Evolutionary conservation across 2,888 invertebrate species (phyloP), one percentile per base, ranked within the genome.

Genomic region (Trichopoda pennipes): DNA sequence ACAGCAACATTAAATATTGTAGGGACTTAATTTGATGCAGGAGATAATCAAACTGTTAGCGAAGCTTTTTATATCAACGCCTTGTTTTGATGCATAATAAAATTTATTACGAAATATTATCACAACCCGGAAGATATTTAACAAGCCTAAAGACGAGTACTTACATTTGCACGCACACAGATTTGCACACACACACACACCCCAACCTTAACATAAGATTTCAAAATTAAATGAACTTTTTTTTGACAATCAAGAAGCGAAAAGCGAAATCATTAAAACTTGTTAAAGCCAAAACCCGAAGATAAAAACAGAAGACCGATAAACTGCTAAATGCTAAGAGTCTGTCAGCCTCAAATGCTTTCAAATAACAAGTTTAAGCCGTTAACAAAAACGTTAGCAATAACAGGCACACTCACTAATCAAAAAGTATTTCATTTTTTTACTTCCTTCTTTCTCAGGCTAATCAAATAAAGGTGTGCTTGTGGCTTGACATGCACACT

Each of bases 381-480:
- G 81, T 77, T 81, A 73, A 64, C 53, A 73, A 55, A 70, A 70
- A 49, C 38, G 38, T 28, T 63, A 63, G 69, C 60, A 23, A 53
- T 9, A 32, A 55, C 32, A 35, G 53, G 35, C 49, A 66, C 17
- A 51, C 28, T 17, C 55, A 66, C 47, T 44, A 55, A 63, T 56
- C 17, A 60, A 60, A 63, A 70, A 14, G 12, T 38, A 28, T 35
- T 56, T 32, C 7, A 8, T 53, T 44, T 53, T 28, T 68, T n/a
- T 3, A 78, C 69, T 81, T 81, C 78, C 74, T 69, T 74, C 73
- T 78, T 74, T 73, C 77, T 76, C 69, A 64, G 77, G 73, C 74
- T 78, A 81, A 81, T 78, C 74, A 81, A 78, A 81, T 81, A 69
- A 80, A 80, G 79, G 79, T 61, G 79, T 68, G 73, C 56, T 79